Base-by-base conservation (phyloP, 2,888 invertebrate genomes). In the Thera britannica region DNA sequence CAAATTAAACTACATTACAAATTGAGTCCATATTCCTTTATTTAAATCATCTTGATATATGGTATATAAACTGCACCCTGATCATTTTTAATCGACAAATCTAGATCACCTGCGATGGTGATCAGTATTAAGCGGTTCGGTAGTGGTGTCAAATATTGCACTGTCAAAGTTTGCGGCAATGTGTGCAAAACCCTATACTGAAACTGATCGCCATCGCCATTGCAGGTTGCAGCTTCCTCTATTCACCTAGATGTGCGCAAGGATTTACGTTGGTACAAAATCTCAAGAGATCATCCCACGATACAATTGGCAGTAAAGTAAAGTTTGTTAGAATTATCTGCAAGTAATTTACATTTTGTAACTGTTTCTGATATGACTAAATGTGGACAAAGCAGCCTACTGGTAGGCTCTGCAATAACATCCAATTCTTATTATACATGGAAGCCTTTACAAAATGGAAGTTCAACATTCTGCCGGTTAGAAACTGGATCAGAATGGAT, bases 401-500 rank as follows among this genome's bases (percentile, higher is more conserved):
- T 48, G 59, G 48, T 51, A 61, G 35, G 36, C 36, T n/a, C 44
- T 46, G 54, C 61, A 65, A 54, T 68, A 61, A 62, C 48, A 59
- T 60, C 58, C 56, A 67, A 65, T 34, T 52, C 51, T 52, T 67
- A 66, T 58, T 57, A 52, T 68, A 58, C 66, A 65, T 67, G 59
- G 65, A 62, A 69, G 36, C 59, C 5, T 65, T 65, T 62, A 68
- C 63, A 68, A 59, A 72, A 67, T 77, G 73, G 68, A 65, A 63
- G 62, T 61, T 60, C 66, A 68, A 71, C 77, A 65, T 72, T 77
- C 77, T 80, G 78, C 78, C 76, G 80, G 80, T 87, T 89, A 86
- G 88, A 85, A 89, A 89, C 89, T 89, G 89, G 88, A 88, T 86
- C 85, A 81, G 73, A 77, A 77, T 69, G 72, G 76, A 78, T 78